Evolutionary conservation across 1,140 invertebrate genomes (phyloP).

Genomic region (Euschistus heros): DNA sequence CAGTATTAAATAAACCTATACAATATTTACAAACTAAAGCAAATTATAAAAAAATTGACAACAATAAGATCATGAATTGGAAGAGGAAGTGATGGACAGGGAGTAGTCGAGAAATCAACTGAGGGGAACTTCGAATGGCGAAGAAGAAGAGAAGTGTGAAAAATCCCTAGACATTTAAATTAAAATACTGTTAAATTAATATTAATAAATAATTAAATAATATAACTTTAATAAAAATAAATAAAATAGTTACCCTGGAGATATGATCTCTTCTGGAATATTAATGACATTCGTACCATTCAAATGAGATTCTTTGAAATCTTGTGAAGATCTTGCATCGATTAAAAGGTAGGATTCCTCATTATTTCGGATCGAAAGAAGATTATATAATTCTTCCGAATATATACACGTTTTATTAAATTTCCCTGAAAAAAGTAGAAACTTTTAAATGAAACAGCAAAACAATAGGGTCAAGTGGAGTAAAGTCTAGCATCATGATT

Average conservation of each 20-base stretch:
- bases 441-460: not conserved
- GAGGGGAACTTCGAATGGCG: no score
- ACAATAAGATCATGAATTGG: no score
- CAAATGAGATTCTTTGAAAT: slow-evolving; percentile 24
- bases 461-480: no score
- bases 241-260: slow-evolving; percentile 19
- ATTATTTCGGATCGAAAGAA: slow-evolving; percentile 4
- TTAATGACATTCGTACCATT: slow-evolving; percentile 21
- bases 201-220: no score
- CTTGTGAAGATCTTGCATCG: slow-evolving; percentile 22
- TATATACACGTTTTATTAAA: not conserved
- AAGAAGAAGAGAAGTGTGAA: no score
- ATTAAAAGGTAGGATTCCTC: slow-evolving; percentile 21
- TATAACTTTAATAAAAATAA: slow-evolving; percentile 4
- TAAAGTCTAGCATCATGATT: no score
- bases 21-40: no score
- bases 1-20: no score
- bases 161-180: not conserved
- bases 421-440: not conserved
- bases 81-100: no score
- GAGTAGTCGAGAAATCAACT: no score
- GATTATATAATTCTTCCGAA: not conserved
- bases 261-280: slow-evolving; percentile 26
- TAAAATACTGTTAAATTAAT: not conserved
- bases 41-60: no score